phyloP scores from a whole-genome alignment of 2,113 vertebrate genomes.

The Illadopsis cleaveri region DNA sequence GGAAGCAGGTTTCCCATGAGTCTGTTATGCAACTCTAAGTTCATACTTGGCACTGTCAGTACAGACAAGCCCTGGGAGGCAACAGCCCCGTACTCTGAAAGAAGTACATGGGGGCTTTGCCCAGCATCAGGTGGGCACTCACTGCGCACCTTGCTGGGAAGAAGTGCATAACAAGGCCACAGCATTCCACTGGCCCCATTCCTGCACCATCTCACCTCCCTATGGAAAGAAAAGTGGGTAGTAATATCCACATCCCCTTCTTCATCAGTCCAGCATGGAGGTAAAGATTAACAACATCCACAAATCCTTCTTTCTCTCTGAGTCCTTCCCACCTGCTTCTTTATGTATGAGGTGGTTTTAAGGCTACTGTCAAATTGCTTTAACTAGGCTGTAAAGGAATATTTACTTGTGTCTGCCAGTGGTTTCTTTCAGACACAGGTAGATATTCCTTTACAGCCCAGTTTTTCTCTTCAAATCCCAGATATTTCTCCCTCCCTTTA shows the following conservation, averaged over 20 bases:
- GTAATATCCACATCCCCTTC: not conserved
- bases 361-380: not conserved
- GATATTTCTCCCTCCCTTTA: not conserved
- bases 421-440: not conserved
- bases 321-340: not conserved
- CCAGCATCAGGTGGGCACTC: not conserved
- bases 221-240: not conserved
- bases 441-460: not conserved
- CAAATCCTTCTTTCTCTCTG: not conserved
- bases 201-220: not conserved
- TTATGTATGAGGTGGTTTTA: not conserved
- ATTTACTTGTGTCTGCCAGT: not conserved
- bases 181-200: not conserved
- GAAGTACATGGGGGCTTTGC: not conserved
- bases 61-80: not conserved
- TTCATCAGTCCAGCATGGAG: fast-evolving
- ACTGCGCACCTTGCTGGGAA: not conserved
- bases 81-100: not conserved
- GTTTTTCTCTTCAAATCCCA: not conserved
- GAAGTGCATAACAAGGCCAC: not conserved
- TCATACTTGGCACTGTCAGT: not conserved
- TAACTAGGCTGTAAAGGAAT: not conserved
- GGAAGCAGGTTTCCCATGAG: not conserved
- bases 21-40: not conserved
- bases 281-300: not conserved